A percentile compares a stretch with the other conserved stretches of the same genome.
Conservation (phyloP, 2,797 vertebrate species). For the Myotis myotis region DNA sequence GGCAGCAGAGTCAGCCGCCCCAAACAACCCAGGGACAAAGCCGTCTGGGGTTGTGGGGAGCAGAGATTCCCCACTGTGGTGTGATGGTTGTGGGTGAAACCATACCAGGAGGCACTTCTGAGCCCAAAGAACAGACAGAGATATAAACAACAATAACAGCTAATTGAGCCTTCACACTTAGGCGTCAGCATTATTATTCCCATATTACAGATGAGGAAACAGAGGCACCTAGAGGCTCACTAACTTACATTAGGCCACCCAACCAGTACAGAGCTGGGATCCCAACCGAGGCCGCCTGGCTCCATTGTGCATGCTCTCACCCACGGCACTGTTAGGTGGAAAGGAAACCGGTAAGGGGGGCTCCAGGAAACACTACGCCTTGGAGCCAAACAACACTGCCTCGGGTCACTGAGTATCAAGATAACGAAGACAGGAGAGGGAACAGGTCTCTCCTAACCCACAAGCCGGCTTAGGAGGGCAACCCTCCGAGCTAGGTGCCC, state of each 20-base stretch:
- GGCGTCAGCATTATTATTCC: background rate
- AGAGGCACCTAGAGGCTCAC: background rate
- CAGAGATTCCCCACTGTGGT: no score
- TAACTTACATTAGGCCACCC: background rate
- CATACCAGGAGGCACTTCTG: background rate
- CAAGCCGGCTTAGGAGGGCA: background rate
- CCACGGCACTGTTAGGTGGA: accelerated
- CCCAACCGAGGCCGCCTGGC: background rate
- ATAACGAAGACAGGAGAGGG: background rate
- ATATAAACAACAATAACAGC: no score
- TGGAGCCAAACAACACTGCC: background rate
- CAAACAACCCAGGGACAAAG: background rate
- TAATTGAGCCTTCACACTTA: background rate
- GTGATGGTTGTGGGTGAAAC: background rate
- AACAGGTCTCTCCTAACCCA: background rate
- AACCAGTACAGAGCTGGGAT: background rate
- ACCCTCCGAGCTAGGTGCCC: background rate
- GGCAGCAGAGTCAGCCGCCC: background rate
- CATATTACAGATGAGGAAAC: background rate
- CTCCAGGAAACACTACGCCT: background rate
- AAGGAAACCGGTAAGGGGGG: background rate
- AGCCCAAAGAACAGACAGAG: background rate
- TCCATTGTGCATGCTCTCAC: accelerated
- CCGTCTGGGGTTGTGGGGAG: accelerated
- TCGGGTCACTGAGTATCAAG: background rate